Evolutionary conservation across 2,113 vertebrate species (phyloP).

Genomic region (Castor canadensis): DNA sequence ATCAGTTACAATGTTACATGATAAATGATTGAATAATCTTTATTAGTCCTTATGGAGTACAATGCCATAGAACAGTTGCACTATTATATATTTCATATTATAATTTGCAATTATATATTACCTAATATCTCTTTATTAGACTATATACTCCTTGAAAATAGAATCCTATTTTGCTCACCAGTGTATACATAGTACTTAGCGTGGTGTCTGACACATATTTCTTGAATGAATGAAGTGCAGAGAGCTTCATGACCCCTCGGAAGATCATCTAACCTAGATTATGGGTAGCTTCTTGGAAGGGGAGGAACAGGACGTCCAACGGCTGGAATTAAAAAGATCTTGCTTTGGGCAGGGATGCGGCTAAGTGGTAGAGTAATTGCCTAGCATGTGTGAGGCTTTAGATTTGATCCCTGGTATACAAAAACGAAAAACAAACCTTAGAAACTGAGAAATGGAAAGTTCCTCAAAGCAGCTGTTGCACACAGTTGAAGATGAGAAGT

Average conservation of each 20-base stretch:
- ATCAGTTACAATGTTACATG: background rate
- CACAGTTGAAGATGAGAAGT: constrained; percentile 1
- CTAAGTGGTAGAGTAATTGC: background rate
- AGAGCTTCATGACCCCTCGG: background rate
- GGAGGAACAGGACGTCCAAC: background rate
- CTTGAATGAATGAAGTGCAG: background rate
- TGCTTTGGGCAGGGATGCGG: background rate
- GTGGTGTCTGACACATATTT: background rate
- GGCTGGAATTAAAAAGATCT: background rate
- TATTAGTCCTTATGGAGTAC: background rate
- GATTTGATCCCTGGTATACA: background rate
- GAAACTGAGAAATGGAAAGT: background rate
- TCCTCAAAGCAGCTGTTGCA: background rate
- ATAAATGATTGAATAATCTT: background rate
- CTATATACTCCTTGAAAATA: constrained; percentile 25
- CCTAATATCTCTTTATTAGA: background rate
- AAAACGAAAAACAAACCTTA: background rate
- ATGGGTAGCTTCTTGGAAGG: background rate
- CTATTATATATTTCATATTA: background rate
- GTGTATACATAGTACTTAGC: background rate
- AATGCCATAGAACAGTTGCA: background rate
- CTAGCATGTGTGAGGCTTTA: background rate
- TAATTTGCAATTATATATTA: background rate
- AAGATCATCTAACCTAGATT: constrained; percentile 24
- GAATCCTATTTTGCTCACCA: constrained; percentile 45